Evolutionary conservation across 2,797 vertebrate genomes (phyloP), one percentile per base, ranked within the genome.

Genomic region (Sylvia borin): DNA sequence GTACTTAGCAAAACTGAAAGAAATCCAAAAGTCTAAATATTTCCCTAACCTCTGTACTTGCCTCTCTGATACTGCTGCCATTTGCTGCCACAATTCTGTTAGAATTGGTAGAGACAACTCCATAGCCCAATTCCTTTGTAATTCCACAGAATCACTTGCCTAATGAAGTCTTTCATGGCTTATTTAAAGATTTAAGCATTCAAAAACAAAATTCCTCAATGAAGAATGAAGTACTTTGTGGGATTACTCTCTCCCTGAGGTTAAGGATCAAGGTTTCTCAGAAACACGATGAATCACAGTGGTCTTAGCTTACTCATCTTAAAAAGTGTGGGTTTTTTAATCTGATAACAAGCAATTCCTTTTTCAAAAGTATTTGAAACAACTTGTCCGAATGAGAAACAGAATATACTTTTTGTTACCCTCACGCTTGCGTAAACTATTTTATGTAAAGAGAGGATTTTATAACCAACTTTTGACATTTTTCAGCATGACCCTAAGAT

Each of bases 191-290:
- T 68, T 48, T 43, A 79, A 86, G 61, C 88, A 60, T 64, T 86
- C 74, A 94, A 84, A 92, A 86, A 0, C 88, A 95, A 78, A 94
- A 92, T 66, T 84, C 85, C 85, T 88, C 90, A 95, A 84, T 90
- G 85, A 80, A 95, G 70, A 90, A 86, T 10, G 54, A 89, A 87
- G 68, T 38, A 51, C 78, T 94, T 86, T 27, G 73, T 82, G 92
- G 90, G 70, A 86, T 92, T 90, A 84, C 51, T 92, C 58, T 40
- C 77, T 60, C 85, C 90, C 88, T 72, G 82, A 88, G 88, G 88
- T 90, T 67, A 94, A 58, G 73, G 92, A 96, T 94, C 73, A 72
- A 90, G 85, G 50, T 81, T 97, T 94, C 92, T 94, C 79, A 92
- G 93, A 95, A 95, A 74, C 42, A 34, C 2, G 12, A 66, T 94